Conservation (phyloP, 2,888 invertebrate genomes). For the Cybosia mesomella region DNA sequence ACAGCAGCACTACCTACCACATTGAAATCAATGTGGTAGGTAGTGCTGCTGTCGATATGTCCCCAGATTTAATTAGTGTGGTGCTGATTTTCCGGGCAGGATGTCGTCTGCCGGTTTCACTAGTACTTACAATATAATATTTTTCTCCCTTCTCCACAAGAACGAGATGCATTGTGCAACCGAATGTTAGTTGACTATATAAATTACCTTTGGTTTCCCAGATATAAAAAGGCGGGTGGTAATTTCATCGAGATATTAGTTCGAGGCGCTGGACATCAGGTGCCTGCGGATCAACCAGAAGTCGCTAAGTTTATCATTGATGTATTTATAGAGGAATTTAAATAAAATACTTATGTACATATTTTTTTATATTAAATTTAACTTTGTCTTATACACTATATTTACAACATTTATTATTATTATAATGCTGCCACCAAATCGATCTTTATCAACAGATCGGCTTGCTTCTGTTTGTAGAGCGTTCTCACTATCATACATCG, state of each 20-base stretch:
- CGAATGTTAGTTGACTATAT: neutral
- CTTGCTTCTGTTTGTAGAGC: too few species aligned
- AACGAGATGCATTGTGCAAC: neutral
- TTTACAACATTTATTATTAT: constrained; percentile 9
- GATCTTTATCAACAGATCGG: too few species aligned
- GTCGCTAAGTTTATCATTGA: constrained; percentile 59
- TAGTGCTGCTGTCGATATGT: too few species aligned
- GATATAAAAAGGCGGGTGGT: constrained; percentile 80
- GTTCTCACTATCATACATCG: too few species aligned
- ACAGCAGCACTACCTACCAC: too few species aligned
- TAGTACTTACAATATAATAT: too few species aligned
- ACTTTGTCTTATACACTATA: constrained; percentile 5
- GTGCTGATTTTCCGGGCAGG: too few species aligned
- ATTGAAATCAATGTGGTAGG: too few species aligned
- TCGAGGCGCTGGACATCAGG: constrained; percentile 87
- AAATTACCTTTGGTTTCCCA: constrained; percentile 44
- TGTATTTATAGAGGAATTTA: constrained; percentile 56
- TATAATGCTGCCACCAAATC: neutral
- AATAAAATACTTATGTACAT: constrained; percentile 36
- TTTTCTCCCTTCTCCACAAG: too few species aligned
- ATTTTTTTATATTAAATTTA: neutral
- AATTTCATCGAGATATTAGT: constrained; percentile 84
- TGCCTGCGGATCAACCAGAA: constrained; percentile 84
- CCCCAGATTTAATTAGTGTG: too few species aligned
- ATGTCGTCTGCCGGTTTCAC: too few species aligned